Evolutionary conservation across 2,888 invertebrate genomes (phyloP).

Genomic region (Drosophila kokeensis): DNA sequence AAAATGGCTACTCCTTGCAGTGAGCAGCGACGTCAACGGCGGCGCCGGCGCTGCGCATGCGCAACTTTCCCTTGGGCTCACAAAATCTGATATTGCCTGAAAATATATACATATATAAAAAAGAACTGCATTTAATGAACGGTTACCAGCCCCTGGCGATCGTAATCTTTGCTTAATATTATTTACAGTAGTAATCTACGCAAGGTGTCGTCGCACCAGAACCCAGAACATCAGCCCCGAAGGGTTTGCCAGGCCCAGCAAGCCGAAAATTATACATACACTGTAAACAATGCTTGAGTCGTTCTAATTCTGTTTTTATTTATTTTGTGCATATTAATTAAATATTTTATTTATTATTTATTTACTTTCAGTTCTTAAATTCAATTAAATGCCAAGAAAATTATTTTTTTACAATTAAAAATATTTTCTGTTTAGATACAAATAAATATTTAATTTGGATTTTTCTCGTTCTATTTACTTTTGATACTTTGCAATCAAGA

Average conservation of each 20-base stretch:
- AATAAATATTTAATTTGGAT: neutral
- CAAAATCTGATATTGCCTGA: constrained; percentile 64
- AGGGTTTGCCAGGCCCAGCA: constrained; percentile 12
- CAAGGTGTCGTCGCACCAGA: constrained; percentile 71
- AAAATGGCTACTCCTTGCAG: constrained; percentile 39
- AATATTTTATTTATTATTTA: too few relatives aligned
- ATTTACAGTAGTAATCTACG: constrained; percentile 81
- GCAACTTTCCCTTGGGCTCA: constrained; percentile 58
- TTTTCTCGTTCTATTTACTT: neutral
- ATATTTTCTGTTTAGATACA: neutral
- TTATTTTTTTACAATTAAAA: accelerated
- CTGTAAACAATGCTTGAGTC: neutral
- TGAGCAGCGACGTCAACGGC: constrained; percentile 17
- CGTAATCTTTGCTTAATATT: constrained; percentile 78
- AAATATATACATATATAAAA: constrained; percentile 2
- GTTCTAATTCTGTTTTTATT: neutral
- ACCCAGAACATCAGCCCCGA: constrained; percentile 1
- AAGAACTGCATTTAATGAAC: constrained; percentile 69
- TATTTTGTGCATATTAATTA: neutral
- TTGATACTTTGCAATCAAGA: neutral
- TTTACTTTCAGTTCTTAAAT: neutral
- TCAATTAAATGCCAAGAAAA: neutral
- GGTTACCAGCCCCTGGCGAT: constrained; percentile 66
- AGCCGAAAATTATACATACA: constrained; percentile 33
- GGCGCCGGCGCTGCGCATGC: constrained; percentile 62